Base-by-base conservation (phyloP, 1,140 invertebrate genomes). In the Elymnias hypermnestra region DNA sequence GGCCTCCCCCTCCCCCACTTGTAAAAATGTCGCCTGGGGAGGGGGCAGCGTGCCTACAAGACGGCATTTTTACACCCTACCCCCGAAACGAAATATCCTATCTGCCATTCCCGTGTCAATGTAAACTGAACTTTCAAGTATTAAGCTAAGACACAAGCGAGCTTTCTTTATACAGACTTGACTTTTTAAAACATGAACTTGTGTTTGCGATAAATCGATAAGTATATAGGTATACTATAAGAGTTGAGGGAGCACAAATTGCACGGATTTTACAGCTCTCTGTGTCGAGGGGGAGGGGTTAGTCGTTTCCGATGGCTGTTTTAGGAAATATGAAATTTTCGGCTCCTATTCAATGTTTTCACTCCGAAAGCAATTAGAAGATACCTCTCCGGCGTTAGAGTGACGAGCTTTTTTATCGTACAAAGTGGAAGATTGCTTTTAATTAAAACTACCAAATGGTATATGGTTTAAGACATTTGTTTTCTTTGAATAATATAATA, bases 141-240 rank as follows among this genome's bases (percentile, higher is more conserved):
- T n/a, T n/a, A n/a, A n/a, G n/a, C n/a, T n/a, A n/a, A n/a, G n/a
- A n/a, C n/a, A n/a, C n/a, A n/a, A n/a, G n/a, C n/a, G n/a, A n/a
- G n/a, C n/a, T n/a, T n/a, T n/a, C n/a, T n/a, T n/a, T n/a, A n/a
- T n/a, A n/a, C 5, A 0, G 6, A 22, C 46, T 70, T 69, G 64
- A 72, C 67, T 79, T 82, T 76, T 78, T 61, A 72, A 81, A 83
- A 75, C 61, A 63, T 60, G 53, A 53, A 63, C 52, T 63, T 51
- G 59, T 71, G 70, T 76, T 78, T 77, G 77, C 71, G 52, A 78
- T 81, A 79, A 77, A 82, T 82, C 81, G 70, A 84, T 84, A 84
- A 78, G 72, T 82, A 82, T 76, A 74, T 76, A 79, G 62, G 63
- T 77, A 66, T 51, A 61, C 51, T 53, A 51, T 50, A 68, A 65